Evolutionary conservation across 2,888 invertebrate species (phyloP).

Genomic region (Embidobia sp.): DNA sequence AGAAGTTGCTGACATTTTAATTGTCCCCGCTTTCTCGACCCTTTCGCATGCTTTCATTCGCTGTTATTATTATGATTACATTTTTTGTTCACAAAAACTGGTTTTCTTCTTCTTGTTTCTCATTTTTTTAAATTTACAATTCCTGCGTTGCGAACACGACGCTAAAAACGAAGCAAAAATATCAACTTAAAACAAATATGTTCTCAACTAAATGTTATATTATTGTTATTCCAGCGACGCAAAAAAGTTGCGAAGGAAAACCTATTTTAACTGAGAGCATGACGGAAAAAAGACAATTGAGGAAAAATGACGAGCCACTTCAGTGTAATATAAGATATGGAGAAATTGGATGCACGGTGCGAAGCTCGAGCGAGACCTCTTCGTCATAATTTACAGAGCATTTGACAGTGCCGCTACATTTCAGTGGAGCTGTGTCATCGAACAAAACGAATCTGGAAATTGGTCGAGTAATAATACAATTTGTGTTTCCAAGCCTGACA

Average conservation of each 20-base stretch:
- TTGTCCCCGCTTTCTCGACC: no score
- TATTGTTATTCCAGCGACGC: constrained; percentile 5
- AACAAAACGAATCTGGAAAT: constrained; percentile 31
- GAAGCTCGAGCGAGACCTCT: constrained; percentile 3
- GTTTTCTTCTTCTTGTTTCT: no score
- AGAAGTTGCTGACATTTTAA: no score
- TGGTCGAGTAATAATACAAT: constrained; percentile 22
- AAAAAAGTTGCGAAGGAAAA: constrained; percentile 27
- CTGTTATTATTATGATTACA: no score
- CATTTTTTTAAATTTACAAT: no score
- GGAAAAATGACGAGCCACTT: constrained; percentile 39
- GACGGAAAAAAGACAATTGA: constrained; percentile 4
- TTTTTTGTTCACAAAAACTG: no score
- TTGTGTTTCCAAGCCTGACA: constrained; percentile 18
- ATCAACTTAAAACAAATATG: no score
- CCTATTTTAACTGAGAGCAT: constrained; percentile 15
- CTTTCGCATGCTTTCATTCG: no score
- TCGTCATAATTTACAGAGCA: constrained; percentile 26
- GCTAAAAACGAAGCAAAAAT: no score
- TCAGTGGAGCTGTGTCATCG: constrained; percentile 13
- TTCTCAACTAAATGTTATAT: constrained; percentile 24
- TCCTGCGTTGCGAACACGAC: no score
- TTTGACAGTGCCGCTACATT: constrained; percentile 25
- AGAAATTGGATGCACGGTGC: constrained; percentile 10
- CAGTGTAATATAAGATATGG: constrained; percentile 25